These are phyloP conservation scores for Didymodactylos carnosus DNA, from an alignment of 2,888 invertebrate species.

Conservation along the genomic window DNA sequence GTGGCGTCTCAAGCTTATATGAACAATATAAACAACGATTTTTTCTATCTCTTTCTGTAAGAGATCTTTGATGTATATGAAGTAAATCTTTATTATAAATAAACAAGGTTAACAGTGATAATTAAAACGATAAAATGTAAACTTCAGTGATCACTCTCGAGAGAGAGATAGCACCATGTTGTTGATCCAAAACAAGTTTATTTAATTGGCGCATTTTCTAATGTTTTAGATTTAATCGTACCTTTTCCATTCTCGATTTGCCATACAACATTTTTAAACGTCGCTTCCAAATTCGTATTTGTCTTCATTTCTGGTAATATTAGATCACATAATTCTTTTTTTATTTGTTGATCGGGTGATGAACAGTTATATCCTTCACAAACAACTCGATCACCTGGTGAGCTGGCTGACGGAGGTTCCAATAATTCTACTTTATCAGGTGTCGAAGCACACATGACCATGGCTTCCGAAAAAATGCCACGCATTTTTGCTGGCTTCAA, in stretches of 20 bases:
- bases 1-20: too few relatives aligned
- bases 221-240: background rate
- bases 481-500: constrained; percentile 85
- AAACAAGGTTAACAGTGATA: too few relatives aligned
- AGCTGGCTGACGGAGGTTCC: constrained; percentile 46
- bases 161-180: too few relatives aligned
- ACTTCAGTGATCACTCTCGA: too few relatives aligned
- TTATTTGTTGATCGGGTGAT: constrained; percentile 1
- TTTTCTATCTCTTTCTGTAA: too few relatives aligned
- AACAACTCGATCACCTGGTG: constrained; percentile 46
- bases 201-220: constrained; percentile 10
- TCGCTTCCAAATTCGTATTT: constrained; percentile 2
- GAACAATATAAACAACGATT: too few relatives aligned
- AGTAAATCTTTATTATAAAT: too few relatives aligned
- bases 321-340: constrained; percentile 13
- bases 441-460: constrained; percentile 32
- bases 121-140: too few relatives aligned
- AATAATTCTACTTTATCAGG: constrained; percentile 54
- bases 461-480: constrained; percentile 56
- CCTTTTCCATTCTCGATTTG: background rate
- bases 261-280: background rate
- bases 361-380: constrained; percentile 6
- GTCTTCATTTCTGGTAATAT: constrained; percentile 9
- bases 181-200: too few relatives aligned
- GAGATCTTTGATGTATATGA: too few relatives aligned